A percentile compares a stretch with the other conserved stretches of the same genome.
Evolutionary conservation across 2,113 vertebrate genomes (phyloP).

Genomic region (Mormoops blainvillei): DNA sequence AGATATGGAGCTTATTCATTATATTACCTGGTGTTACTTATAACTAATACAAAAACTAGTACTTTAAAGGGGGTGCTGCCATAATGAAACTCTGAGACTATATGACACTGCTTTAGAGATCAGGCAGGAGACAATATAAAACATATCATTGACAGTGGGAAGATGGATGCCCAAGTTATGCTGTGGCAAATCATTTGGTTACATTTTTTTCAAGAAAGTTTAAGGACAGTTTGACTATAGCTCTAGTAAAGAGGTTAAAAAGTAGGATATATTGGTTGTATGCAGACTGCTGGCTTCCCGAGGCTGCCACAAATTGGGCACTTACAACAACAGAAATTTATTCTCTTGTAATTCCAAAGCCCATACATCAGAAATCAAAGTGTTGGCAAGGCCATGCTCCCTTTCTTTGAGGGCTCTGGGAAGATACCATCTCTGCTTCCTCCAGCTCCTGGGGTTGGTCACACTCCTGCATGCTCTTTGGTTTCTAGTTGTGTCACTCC

Average conservation of each 20-base stretch:
- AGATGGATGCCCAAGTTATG: not conserved
- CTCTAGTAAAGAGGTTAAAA: not conserved
- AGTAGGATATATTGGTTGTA: not conserved
- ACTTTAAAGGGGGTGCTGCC: not conserved
- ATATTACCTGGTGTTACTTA: not conserved
- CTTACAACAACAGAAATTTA: not conserved
- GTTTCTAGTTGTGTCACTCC: not conserved
- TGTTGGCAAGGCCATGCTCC: not conserved
- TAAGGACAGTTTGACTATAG: not conserved
- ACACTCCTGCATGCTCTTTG: not conserved
- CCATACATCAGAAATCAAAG: not conserved
- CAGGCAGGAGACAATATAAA: not conserved
- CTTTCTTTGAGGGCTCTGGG: not conserved
- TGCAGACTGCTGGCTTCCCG: not conserved
- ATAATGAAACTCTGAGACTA: not conserved
- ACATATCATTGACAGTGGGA: not conserved
- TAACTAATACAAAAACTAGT: not conserved
- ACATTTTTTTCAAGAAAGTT: not conserved
- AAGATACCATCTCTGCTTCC: fast-evolving
- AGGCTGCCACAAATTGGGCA: not conserved
- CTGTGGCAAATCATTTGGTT: not conserved
- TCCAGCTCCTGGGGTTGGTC: not conserved
- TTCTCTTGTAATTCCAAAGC: not conserved
- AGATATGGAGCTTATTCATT: not conserved
- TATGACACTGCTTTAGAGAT: not conserved